Conservation (phyloP, 2,888 invertebrate genomes). For the Oligia fasciuncula region DNA sequence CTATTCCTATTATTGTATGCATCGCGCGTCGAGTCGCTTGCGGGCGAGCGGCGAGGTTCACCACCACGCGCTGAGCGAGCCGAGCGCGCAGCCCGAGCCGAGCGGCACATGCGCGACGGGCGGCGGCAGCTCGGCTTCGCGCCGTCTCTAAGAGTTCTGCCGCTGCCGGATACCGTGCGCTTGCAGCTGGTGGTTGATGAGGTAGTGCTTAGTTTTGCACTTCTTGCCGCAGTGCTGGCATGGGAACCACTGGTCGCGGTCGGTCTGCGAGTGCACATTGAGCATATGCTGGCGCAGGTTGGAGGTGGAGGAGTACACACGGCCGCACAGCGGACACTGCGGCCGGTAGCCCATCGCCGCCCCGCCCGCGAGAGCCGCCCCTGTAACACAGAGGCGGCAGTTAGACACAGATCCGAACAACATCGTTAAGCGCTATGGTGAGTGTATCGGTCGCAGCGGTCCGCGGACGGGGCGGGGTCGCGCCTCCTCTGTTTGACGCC, state of each 20-base stretch:
- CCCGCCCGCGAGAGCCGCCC: conserved; percentile 91
- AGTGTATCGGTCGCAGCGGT: conserved; percentile 80
- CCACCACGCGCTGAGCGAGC: conserved; percentile 68
- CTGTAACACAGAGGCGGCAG: conserved; percentile 92
- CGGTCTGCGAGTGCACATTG: conserved; percentile 93
- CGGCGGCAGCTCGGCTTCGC: conserved; percentile 78
- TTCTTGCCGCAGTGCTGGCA: conserved; percentile 93
- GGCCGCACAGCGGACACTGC: conserved; percentile 93
- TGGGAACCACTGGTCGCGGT: conserved; percentile 93
- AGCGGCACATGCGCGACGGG: conserved; percentile 71
- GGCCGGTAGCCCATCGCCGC: conserved; percentile 90
- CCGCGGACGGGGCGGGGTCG: conserved; percentile 83
- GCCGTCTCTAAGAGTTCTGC: conserved; percentile 89
- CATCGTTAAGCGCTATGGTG: conserved; percentile 84
- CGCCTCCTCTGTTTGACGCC: conserved; percentile 91
- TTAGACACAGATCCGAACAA: conserved; percentile 81
- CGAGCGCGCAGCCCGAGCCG: conserved; percentile 65
- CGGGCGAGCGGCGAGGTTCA: conserved; percentile 58
- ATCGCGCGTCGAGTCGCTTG: conserved; percentile 39
- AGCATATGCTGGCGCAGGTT: conserved; percentile 94
- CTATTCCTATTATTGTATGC: conserved; percentile 59
- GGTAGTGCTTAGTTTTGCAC: conserved; percentile 94
- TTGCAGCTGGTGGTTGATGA: conserved; percentile 94
- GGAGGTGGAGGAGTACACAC: conserved; percentile 93
- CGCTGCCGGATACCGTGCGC: conserved; percentile 93